Conservation (phyloP, 2,888 invertebrate genomes). For the Mimachlamys varia region DNA sequence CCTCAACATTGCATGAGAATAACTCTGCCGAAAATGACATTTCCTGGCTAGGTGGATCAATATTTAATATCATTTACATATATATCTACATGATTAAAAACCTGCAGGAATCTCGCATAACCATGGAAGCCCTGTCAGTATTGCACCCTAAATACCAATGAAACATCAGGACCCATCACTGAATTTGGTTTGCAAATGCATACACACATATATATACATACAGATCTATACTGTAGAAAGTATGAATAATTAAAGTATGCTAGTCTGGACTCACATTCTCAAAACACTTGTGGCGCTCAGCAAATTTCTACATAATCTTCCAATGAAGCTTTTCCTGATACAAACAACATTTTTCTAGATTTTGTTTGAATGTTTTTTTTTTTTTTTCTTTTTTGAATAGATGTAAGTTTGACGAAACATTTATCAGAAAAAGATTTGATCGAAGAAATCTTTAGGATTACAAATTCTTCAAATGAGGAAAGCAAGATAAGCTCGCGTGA, state of each 20-base stretch:
- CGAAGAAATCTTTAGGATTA: too few relatives aligned
- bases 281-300: neutral
- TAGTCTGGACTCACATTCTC: neutral
- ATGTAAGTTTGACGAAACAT: too few relatives aligned
- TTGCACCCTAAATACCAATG: neutral
- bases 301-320: neutral
- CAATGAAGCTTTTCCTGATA: neutral
- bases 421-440: too few relatives aligned
- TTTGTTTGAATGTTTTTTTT: neutral
- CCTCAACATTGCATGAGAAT: neutral
- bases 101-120: neutral
- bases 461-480: neutral
- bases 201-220: neutral
- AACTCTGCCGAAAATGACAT: neutral
- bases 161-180: neutral
- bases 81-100: neutral
- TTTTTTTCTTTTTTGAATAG: neutral
- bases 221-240: neutral
- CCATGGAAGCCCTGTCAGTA: neutral
- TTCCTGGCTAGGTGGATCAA: neutral
- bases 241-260: neutral
- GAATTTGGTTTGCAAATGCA: constrained; percentile 10
- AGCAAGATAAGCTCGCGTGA: neutral
- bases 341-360: neutral
- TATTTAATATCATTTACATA: neutral